Percentiles rank a stretch among this genome's conserved stretches.
These are phyloP conservation scores for Callithrix jacchus DNA, from an alignment of 2,113 vertebrate genomes.

Conservation along the genomic window DNA sequence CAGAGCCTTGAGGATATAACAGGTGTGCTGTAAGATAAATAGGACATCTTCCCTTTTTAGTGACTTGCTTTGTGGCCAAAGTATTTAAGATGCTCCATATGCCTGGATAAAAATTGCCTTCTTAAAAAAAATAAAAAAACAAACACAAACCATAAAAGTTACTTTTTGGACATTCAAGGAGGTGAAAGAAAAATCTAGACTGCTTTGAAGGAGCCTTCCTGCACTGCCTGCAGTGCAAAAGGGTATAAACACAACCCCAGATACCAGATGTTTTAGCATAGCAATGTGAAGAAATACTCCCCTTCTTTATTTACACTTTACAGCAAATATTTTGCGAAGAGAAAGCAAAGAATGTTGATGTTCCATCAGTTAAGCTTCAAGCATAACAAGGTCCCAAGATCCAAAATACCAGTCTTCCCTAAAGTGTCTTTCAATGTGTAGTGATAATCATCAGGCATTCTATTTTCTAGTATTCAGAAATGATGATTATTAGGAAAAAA, in stretches of 20 bases:
- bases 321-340: slow-evolving; percentile 82
- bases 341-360: slow-evolving; percentile 79
- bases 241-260: slow-evolving; percentile 76
- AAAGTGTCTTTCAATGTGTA: slow-evolving; percentile 21
- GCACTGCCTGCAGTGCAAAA: slow-evolving; percentile 51
- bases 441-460: slow-evolving; percentile 58
- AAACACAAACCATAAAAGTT: slow-evolving; percentile 4
- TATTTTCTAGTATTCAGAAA: slow-evolving; percentile 42
- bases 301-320: slow-evolving; percentile 81
- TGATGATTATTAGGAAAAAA: neutral
- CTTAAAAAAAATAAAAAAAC: slow-evolving; percentile 61
- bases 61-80: slow-evolving; percentile 53
- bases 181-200: slow-evolving; percentile 68
- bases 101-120: slow-evolving; percentile 60
- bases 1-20: slow-evolving; percentile 43
- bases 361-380: slow-evolving; percentile 69
- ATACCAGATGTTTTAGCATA: slow-evolving; percentile 75
- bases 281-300: slow-evolving; percentile 72
- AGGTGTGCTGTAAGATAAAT: slow-evolving; percentile 61
- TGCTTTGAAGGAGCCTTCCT: slow-evolving; percentile 68
- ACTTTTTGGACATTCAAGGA: slow-evolving; percentile 65
- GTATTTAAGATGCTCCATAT: slow-evolving; percentile 62
- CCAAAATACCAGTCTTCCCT: slow-evolving; percentile 68
- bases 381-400: slow-evolving; percentile 69
- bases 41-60: neutral